Conservation (phyloP, 1,140 invertebrate genomes). For the Scaptomyza pallida region DNA sequence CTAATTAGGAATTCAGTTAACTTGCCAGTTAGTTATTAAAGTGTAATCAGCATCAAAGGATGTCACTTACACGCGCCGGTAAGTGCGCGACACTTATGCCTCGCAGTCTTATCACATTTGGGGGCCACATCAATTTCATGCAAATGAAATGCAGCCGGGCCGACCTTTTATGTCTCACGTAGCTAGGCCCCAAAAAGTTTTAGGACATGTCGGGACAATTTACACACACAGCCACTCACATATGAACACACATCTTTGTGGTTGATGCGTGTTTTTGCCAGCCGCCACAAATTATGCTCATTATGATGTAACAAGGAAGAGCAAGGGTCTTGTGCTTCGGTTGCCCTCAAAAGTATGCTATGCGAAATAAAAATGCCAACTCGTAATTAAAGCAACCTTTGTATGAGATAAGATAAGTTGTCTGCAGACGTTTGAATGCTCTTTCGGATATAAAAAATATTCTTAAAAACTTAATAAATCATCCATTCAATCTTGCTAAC, state of each 20-base stretch:
- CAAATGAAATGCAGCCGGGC: slow-evolving; percentile 58
- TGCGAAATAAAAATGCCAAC: slow-evolving; percentile 29
- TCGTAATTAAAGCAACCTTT: slow-evolving; percentile 61
- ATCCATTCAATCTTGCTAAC: too few relatives aligned
- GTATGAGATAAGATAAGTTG: slow-evolving; percentile 9
- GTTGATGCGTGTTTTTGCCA: slow-evolving; percentile 37
- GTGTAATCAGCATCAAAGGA: slow-evolving; percentile 28
- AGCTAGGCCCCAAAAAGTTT: slow-evolving; percentile 21
- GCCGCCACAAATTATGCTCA: slow-evolving; percentile 63
- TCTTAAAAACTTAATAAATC: too few relatives aligned
- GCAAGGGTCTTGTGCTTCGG: not conserved
- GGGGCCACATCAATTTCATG: slow-evolving; percentile 54
- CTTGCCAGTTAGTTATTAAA: slow-evolving; percentile 13
- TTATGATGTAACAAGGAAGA: slow-evolving; percentile 43
- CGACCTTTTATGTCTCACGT: slow-evolving; percentile 37
- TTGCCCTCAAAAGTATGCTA: slow-evolving; percentile 64
- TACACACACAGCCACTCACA: slow-evolving; percentile 19
- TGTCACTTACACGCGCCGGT: slow-evolving; percentile 9
- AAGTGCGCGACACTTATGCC: slow-evolving; percentile 26
- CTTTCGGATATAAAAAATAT: not conserved
- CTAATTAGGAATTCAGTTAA: slow-evolving; percentile 33
- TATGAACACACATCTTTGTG: slow-evolving; percentile 10
- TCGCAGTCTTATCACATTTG: slow-evolving; percentile 22
- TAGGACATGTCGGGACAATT: slow-evolving; percentile 15
- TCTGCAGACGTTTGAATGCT: slow-evolving; percentile 14